Conservation (phyloP, 2,888 invertebrate species). For the Epinotia bilunana region DNA sequence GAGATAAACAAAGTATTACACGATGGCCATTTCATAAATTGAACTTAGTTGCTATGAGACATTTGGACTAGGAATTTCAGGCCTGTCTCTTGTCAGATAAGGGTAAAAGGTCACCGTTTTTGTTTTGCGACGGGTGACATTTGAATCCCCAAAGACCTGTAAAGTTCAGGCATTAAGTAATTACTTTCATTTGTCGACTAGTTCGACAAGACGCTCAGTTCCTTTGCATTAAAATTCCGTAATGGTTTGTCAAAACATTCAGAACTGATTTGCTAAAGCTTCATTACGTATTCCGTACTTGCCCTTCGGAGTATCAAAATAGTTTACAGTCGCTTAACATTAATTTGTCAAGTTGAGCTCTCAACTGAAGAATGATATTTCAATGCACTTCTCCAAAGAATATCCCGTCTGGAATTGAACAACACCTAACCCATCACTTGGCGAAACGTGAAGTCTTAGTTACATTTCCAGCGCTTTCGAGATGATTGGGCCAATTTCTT, state of each 20-base stretch:
- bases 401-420: conserved; percentile 38
- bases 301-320: conserved; percentile 1
- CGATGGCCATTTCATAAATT: neutral
- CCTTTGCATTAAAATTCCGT: neutral
- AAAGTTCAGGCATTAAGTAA: conserved; percentile 32
- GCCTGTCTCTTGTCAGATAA: neutral
- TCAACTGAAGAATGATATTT: neutral
- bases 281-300: conserved; percentile 13
- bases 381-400: conserved; percentile 11
- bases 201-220: conserved; percentile 2
- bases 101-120: conserved; percentile 32
- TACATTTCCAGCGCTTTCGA: conserved; percentile 11
- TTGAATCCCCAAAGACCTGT: conserved; percentile 15
- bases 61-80: neutral
- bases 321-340: conserved; percentile 8
- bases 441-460: conserved; percentile 20
- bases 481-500: conserved; percentile 13
- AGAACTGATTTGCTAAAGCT: neutral
- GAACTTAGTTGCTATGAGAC: neutral
- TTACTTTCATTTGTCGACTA: conserved; percentile 22
- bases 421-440: conserved; percentile 34
- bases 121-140: conserved; percentile 23
- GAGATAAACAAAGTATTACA: conserved; percentile 1
- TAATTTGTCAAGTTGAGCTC: conserved; percentile 6
- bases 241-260: neutral